Evolutionary conservation across 2,888 invertebrate species (phyloP).

Genomic region (Electrophaes corylata): DNA sequence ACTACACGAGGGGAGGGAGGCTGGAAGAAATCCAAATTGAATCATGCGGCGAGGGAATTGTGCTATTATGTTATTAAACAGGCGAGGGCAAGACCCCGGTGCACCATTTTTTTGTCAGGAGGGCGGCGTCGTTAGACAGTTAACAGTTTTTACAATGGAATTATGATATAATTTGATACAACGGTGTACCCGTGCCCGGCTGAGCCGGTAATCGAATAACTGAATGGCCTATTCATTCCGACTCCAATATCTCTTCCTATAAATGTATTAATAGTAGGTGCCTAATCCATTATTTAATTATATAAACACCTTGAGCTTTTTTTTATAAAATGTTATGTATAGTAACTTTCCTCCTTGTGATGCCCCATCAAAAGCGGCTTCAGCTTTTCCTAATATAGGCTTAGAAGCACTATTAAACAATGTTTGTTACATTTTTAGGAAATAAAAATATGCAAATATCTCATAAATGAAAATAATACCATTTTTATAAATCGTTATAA

Average conservation of each 20-base stretch:
- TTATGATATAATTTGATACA: slow-evolving; percentile 83
- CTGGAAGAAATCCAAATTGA: slow-evolving; percentile 87
- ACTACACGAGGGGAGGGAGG: slow-evolving; percentile 79
- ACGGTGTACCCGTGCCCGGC: slow-evolving; percentile 57
- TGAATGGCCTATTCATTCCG: slow-evolving; percentile 24
- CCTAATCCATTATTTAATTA: background rate
- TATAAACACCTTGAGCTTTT: background rate
- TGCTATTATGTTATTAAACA: slow-evolving; percentile 88
- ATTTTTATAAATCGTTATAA: no score
- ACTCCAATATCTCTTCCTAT: slow-evolving; percentile 1
- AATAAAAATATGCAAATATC: no score
- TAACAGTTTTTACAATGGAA: slow-evolving; percentile 84
- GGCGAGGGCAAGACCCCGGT: slow-evolving; percentile 84
- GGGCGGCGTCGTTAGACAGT: slow-evolving; percentile 81
- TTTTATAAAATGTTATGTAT: background rate
- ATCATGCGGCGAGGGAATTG: slow-evolving; percentile 87
- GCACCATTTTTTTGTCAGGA: slow-evolving; percentile 74
- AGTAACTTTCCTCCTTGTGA: background rate
- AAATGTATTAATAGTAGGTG: background rate
- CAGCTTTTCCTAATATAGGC: no score
- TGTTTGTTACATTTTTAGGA: no score
- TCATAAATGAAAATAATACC: no score
- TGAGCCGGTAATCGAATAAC: slow-evolving; percentile 43
- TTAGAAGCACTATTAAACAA: no score
- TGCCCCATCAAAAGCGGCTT: background rate